A percentile compares a stretch with the other conserved stretches of the same genome.
Evolutionary conservation across 2,113 vertebrate species (phyloP).

Genomic region (Protobothrops mucrosquamatus): DNA sequence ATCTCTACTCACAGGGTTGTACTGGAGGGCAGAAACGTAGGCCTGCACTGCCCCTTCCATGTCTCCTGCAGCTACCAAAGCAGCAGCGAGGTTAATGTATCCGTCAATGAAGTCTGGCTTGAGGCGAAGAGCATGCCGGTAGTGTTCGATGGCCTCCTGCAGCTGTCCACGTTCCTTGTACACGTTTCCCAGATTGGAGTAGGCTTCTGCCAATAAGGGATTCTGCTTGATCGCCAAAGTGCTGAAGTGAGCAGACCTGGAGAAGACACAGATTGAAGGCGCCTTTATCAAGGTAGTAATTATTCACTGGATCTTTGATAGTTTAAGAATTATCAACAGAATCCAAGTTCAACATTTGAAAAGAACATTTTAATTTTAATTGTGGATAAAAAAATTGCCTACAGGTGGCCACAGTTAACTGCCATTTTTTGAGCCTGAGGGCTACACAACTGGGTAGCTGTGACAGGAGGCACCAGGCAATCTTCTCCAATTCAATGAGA

Average conservation of each 20-base stretch:
- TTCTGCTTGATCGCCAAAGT: conserved; percentile 99
- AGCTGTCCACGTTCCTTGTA: conserved; percentile 98
- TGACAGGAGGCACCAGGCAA: not conserved
- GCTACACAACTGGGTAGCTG: not conserved
- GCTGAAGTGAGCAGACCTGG: conserved; percentile 98
- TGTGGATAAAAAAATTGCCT: not conserved
- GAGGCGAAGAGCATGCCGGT: conserved; percentile 92
- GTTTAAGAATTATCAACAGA: not conserved
- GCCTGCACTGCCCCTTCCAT: conserved; percentile 99
- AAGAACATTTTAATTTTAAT: not conserved
- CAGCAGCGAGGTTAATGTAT: conserved; percentile 97
- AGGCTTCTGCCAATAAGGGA: conserved; percentile 96
- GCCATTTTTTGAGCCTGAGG: not conserved
- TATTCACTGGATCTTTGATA: too few relatives aligned
- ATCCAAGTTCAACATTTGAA: not conserved
- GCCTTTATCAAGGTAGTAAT: not conserved
- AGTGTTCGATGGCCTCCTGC: conserved; percentile 97
- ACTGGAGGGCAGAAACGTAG: conserved; percentile 97
- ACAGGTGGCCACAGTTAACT: not conserved
- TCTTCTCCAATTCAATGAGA: too few relatives aligned
- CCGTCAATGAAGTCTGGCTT: conserved; percentile 99
- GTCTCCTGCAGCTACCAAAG: conserved; percentile 95
- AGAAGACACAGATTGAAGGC: conserved; percentile 30
- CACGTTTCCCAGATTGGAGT: conserved; percentile 97
- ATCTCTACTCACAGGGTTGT: conserved; percentile 89